These are phyloP conservation scores for Heteromormyrus szaboi DNA, from an alignment of 2,797 vertebrate species.

Conservation along the genomic window DNA sequence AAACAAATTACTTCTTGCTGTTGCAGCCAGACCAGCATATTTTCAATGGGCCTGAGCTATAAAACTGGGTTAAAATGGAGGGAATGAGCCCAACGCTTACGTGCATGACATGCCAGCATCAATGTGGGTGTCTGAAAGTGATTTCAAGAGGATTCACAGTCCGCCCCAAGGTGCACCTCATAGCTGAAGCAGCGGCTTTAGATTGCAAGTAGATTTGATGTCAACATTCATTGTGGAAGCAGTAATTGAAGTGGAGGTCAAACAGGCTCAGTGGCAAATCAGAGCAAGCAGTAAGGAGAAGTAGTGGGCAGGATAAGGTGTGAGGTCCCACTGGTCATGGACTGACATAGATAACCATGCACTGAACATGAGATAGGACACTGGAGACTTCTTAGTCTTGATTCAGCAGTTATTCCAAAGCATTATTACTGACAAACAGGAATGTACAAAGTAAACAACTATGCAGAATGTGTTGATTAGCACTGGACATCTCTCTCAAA, in stretches of 20 bases:
- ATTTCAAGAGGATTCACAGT: neutral
- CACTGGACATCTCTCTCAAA: neutral
- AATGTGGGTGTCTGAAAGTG: neutral
- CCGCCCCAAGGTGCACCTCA: neutral
- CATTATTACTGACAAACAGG: neutral
- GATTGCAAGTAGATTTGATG: slow-evolving; percentile 37
- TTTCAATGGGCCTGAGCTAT: neutral
- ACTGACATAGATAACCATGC: neutral
- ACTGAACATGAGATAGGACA: neutral
- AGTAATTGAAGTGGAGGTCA: slow-evolving; percentile 35
- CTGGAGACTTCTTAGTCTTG: neutral
- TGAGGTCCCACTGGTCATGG: neutral
- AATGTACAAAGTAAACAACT: neutral
- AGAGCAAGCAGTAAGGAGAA: slow-evolving; percentile 7
- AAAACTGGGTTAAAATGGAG: neutral
- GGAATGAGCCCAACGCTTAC: neutral
- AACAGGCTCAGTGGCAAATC: slow-evolving; percentile 34
- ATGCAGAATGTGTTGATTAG: neutral
- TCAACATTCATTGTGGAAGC: slow-evolving; percentile 39
- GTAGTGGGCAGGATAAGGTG: neutral
- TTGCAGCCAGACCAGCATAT: neutral
- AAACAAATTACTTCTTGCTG: neutral
- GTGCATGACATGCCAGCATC: neutral
- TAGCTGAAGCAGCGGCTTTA: slow-evolving; percentile 5
- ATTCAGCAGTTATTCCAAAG: neutral